Base-by-base conservation (phyloP, 1,140 invertebrate genomes). In the Brachionus rubens region DNA sequence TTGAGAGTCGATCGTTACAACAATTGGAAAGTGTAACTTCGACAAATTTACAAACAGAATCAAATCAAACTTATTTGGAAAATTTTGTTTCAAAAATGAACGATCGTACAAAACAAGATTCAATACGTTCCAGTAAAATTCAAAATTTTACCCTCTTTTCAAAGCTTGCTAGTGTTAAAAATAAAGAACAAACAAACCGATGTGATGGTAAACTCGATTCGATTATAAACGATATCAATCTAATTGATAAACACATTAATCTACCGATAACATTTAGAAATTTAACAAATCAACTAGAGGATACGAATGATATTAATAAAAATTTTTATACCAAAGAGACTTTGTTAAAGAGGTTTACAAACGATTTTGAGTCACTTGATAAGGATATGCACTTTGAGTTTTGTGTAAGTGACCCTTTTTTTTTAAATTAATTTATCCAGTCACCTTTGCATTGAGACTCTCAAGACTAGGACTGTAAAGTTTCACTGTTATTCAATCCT, bases 341-440 rank as follows among this genome's bases (percentile, higher is more conserved):
- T 50, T 41, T 72, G 19, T 3, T 50, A 0, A 72, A 54, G 30
- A 14, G 46, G 50, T 50, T 72, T 48, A 54, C 36, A 10, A 2
- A 72, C 3, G 50, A 72, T 26, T 33, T 50, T 12, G 68, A 72
- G 2, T 40, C 68, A 2, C n/a, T 72, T 6, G 68, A 72, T n/a
- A 48, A 72, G 16, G 46, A 50, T 2, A 48, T 72, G 12, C 68
- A 72, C n/a, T 72, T 54, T 36, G 68, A 72, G 19, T 72, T 72
- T 41, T 48, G 68, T 4, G 68, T 72, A 50, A 36, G 9, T n/a
- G n/a, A n/a, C n/a, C n/a, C n/a, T n/a, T n/a, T n/a, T n/a, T 5
- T 19, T 19, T 19, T 19, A 50, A 19, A 50, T 19, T 19, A 50
- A 26, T 3, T 26, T 19, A 12, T 46, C 43, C 10, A 46, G 43